These are phyloP conservation scores for Nomada flava DNA, from an alignment of 2,888 invertebrate genomes.

Conservation along the genomic window DNA sequence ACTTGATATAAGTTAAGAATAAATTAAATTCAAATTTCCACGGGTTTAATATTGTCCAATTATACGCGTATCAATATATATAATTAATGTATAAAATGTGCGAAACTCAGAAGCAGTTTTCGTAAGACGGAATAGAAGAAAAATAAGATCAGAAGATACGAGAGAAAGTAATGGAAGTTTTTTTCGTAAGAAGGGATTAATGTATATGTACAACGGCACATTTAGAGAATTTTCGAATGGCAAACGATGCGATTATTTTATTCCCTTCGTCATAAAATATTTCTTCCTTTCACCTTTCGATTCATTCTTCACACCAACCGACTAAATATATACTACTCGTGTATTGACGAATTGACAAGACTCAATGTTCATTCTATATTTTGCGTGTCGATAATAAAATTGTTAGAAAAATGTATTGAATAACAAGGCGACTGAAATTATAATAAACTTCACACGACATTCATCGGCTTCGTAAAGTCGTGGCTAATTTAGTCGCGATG, in stretches of 20 bases:
- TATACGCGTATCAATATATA: neutral
- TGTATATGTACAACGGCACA: neutral
- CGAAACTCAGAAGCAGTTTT: neutral
- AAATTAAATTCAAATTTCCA: conserved; percentile 13
- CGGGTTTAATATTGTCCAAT: neutral
- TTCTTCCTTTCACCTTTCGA: conserved; percentile 4
- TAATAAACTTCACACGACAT: conserved; percentile 10
- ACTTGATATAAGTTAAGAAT: conserved; percentile 2
- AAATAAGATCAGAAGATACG: neutral
- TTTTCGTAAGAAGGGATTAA: conserved; percentile 7
- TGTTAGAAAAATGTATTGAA: conserved; percentile 25
- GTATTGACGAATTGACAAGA: conserved; percentile 34
- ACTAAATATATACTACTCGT: conserved; percentile 35
- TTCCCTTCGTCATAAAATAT: neutral
- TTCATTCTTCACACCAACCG: conserved; percentile 16
- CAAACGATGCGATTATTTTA: neutral
- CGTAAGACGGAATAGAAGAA: neutral
- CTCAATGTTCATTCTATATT: conserved; percentile 13
- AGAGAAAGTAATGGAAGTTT: conserved; percentile 19
- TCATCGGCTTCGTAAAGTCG: conserved; percentile 18
- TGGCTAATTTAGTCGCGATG: conserved; percentile 44
- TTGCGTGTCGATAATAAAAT: conserved; percentile 14
- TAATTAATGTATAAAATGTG: too few species aligned
- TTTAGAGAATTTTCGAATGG: neutral
- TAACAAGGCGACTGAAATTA: conserved; percentile 22